Conservation (phyloP, 2,888 invertebrate species). For the Lamellibrachia satsuma region DNA sequence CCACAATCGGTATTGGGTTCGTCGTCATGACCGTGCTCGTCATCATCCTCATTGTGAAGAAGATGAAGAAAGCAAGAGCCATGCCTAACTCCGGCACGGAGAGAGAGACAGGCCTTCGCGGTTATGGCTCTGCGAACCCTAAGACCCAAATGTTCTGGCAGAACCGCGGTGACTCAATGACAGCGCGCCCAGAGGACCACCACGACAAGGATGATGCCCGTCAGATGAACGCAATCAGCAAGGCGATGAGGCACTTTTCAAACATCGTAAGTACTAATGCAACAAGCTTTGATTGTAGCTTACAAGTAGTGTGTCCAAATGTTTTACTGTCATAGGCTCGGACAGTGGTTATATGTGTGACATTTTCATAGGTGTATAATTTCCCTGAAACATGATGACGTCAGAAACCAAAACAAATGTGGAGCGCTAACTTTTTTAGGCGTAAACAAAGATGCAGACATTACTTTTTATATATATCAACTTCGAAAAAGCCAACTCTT, state of each 20-base stretch:
- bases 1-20: not conserved
- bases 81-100: not conserved
- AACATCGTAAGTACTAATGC: not conserved
- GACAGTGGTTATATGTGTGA: no score
- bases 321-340: no score
- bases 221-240: not conserved
- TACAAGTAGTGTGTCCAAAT: no score
- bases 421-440: no score
- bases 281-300: no score
- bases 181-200: not conserved
- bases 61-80: not conserved
- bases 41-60: not conserved
- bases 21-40: not conserved
- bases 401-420: no score
- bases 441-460: no score
- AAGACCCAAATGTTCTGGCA: not conserved
- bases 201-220: not conserved
- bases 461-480: no score
- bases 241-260: not conserved
- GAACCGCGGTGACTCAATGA: not conserved
- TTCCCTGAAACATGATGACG: no score
- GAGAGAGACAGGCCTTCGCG: not conserved
- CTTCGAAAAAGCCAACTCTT: no score
- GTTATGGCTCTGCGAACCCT: not conserved
- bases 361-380: no score